Evolutionary conservation across 2,888 invertebrate genomes (phyloP), one percentile per base, ranked within the genome.

Genomic region (Rhyacophila evoluta): DNA sequence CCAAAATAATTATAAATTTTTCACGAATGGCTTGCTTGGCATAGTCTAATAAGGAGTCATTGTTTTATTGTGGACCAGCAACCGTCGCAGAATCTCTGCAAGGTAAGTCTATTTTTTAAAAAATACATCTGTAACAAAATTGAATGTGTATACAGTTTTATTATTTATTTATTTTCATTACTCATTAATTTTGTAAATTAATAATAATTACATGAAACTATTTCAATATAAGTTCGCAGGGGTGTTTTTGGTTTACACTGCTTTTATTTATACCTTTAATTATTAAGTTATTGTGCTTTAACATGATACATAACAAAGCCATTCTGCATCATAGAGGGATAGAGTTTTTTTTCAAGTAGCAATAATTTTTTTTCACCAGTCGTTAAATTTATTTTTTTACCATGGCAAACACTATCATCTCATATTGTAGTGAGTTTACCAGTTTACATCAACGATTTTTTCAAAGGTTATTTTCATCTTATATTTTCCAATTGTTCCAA

Each of bases 201-300:
- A 55, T 55, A 19, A 55, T 55, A 55, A 55, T 55, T 55, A 19
- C 19, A 19, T 55, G 55, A 55, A 12, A 55, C 19, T 55, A 55
- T 55, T 55, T 19, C 55, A 19, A 55, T 55, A 19, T 19, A n/a
- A n/a, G 55, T 55, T 19, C 19, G 55, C 55, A 55, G 55, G 55
- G 55, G 19, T 55, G 29, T 55, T 55, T 55, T 55, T 55, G 55
- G 55, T 55, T 55, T 55, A 55, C 55, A 55, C 55, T 25, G 55
- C 55, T 55, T 55, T 55, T 55, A 55, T 55, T 19, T 19, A n/a
- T n/a, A n/a, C n/a, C n/a, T n/a, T 55, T 55, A 55, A 55, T 55
- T 10, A 8, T 55, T 55, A 55, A 55, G 55, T 55, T 55, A 55
- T 25, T 55, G 55, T 55, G 55, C 55, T 55, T 55, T 55, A 55